These are phyloP conservation scores for Yponomeuta cagnagella DNA, from an alignment of 2,888 invertebrate genomes.

Conservation along the genomic window DNA sequence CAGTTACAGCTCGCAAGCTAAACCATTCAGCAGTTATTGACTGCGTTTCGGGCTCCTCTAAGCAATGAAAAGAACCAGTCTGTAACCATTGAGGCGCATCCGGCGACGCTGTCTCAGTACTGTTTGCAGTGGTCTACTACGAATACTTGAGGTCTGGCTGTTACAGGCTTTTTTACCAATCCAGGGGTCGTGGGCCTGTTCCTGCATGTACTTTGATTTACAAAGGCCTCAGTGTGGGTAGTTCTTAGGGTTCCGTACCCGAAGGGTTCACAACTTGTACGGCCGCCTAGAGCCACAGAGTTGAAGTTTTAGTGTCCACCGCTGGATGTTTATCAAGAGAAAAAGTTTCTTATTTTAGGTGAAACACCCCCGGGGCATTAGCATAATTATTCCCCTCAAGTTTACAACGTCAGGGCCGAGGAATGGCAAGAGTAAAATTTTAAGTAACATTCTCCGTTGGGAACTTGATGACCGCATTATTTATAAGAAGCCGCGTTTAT, in stretches of 20 bases:
- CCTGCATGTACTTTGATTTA: no score
- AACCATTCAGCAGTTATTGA: constrained; percentile 23
- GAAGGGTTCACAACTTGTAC: background rate
- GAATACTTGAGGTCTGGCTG: background rate
- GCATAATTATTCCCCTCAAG: constrained; percentile 40
- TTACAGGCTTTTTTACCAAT: no score
- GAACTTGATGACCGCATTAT: constrained; percentile 43
- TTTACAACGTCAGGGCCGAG: constrained; percentile 30
- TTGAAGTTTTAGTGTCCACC: background rate
- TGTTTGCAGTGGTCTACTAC: constrained; percentile 18
- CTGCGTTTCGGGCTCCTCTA: constrained; percentile 12
- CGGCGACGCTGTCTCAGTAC: constrained; percentile 32
- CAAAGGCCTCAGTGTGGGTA: no score
- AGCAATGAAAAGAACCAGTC: constrained; percentile 37
- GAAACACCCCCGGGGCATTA: constrained; percentile 31
- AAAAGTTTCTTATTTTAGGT: constrained; percentile 23
- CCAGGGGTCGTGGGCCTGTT: no score
- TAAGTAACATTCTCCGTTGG: constrained; percentile 32
- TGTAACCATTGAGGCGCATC: constrained; percentile 37
- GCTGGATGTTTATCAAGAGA: constrained; percentile 4
- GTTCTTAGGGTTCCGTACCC: no score
- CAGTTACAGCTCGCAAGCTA: constrained; percentile 13
- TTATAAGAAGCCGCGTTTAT: constrained; percentile 39
- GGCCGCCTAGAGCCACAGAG: background rate
- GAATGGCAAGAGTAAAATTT: constrained; percentile 37